These are phyloP conservation scores for Drosophila bifasciata DNA, from an alignment of 1,140 invertebrate species.

Conservation along the genomic window DNA sequence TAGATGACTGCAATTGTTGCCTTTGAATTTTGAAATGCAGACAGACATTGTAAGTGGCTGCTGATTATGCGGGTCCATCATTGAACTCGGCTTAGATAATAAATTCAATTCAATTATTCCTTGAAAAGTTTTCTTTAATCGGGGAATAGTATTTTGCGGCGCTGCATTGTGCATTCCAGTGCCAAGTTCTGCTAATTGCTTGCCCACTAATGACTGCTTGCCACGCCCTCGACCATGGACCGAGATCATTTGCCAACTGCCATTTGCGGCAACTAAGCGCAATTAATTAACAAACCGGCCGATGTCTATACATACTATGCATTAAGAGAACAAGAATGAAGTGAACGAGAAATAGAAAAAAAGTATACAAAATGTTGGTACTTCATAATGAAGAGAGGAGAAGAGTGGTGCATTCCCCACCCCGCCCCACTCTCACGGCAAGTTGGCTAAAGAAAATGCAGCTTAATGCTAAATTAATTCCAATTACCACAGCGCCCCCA, in stretches of 20 bases:
- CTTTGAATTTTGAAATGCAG: conserved; percentile 34
- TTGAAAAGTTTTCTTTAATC: neutral
- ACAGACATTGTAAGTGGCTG: neutral
- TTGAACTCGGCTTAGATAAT: conserved; percentile 16
- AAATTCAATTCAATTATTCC: conserved; percentile 7
- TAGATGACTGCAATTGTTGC: conserved; percentile 44
- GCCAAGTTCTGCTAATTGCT: conserved; percentile 55
- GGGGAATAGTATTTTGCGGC: conserved; percentile 13
- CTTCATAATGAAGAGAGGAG: conserved; percentile 54
- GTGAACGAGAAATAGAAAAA: conserved; percentile 70
- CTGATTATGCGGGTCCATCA: conserved; percentile 33
- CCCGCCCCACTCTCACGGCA: conserved; percentile 21
- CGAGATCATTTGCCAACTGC: conserved; percentile 57
- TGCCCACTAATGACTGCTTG: conserved; percentile 55
- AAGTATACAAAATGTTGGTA: conserved; percentile 78
- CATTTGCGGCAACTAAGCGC: conserved; percentile 74
- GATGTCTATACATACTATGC: conserved; percentile 20
- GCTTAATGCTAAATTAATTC: conserved; percentile 82
- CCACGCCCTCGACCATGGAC: conserved; percentile 39
- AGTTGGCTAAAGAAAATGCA: conserved; percentile 77
- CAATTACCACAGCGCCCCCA: conserved; percentile 65
- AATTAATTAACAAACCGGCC: conserved; percentile 70
- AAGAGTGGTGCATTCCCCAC: conserved; percentile 25
- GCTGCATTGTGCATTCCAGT: conserved; percentile 44
- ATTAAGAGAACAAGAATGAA: neutral